Evolutionary conservation across 2,113 vertebrate species (phyloP), one percentile per base, ranked within the genome.

Genomic region (Tragelaphus imberbis): DNA sequence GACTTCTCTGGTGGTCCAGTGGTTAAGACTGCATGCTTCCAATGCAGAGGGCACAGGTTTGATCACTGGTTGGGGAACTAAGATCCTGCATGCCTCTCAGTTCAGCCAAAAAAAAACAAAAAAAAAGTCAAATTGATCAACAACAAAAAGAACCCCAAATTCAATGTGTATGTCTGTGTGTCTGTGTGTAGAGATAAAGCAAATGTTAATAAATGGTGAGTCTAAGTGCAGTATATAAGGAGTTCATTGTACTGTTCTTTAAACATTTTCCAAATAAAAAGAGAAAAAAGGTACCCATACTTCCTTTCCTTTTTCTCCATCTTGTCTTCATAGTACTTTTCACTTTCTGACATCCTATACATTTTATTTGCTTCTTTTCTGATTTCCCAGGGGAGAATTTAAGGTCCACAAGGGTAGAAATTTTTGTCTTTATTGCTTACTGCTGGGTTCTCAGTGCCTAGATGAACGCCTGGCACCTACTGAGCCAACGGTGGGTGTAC

Each of bases 211-310:
- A 82, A 75, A 0, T 7, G 51, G 56, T 49, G 56, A 85, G 59
- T 80, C 51, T 65, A 88, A 94, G 40, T 47, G 40, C 49, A 59
- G n/a, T 47, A 28, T 53, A 19, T 5, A 68, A 51, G 4, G n/a
- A 91, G 28, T 81, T 49, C 49, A 85, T 2, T 49, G 56, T 15
- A 79, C 17, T 59, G 55, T 47, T 92, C 65, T 36, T 30, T 53
- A 79, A 94, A 84, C 23, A 53, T 80, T 94, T 91, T 88, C 58
- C 88, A 71, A 85, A 94, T 68, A 75, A 85, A 85, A 94, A 89
- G 59, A 65, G 36, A 71, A 84, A 82, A 93, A 90, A 90, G 30
- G 14, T 2, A 7, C 33, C 27, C 44, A 19, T 40, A 92, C 1
- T 88, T 25, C 84, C n/a, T 92, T 59, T 44, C 51, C 21, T 6